A percentile compares a stretch with the other conserved stretches of the same genome.
Conservation (phyloP, 2,888 invertebrate species). For the Ctenicera cuprea region DNA sequence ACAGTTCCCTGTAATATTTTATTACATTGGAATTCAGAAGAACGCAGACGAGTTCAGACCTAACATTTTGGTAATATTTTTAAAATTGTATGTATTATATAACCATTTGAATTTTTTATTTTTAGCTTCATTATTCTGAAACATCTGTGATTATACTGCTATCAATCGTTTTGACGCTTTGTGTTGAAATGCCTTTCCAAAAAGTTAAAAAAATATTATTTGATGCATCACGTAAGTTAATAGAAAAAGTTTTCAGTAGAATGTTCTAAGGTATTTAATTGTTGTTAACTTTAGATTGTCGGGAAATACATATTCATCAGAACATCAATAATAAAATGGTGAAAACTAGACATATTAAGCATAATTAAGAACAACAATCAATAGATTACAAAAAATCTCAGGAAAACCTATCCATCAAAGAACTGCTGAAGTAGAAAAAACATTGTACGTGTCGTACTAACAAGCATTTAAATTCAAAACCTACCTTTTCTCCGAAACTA, state of each 20-base stretch:
- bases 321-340: no score
- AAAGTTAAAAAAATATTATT: conserved; percentile 74
- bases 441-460: no score
- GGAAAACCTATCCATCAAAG: no score
- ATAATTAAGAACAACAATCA: no score
- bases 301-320: no score
- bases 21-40: conserved; percentile 77
- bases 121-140: conserved; percentile 75
- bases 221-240: conserved; percentile 17
- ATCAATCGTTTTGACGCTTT: conserved; percentile 74
- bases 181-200: conserved; percentile 78
- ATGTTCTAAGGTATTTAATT: no score
- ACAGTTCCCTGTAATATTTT: conserved; percentile 80
- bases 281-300: no score
- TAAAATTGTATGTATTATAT: not conserved
- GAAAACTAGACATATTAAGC: no score
- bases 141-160: conserved; percentile 71
- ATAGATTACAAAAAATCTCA: no score
- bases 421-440: no score
- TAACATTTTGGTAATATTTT: conserved; percentile 55
- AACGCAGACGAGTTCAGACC: conserved; percentile 74
- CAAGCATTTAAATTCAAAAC: no score
- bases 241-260: not conserved
- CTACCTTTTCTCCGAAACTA: no score
- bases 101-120: conserved; percentile 50